phyloP scores from a whole-genome alignment of 2,113 vertebrate genomes.

The Erpornis zantholeuca region DNA sequence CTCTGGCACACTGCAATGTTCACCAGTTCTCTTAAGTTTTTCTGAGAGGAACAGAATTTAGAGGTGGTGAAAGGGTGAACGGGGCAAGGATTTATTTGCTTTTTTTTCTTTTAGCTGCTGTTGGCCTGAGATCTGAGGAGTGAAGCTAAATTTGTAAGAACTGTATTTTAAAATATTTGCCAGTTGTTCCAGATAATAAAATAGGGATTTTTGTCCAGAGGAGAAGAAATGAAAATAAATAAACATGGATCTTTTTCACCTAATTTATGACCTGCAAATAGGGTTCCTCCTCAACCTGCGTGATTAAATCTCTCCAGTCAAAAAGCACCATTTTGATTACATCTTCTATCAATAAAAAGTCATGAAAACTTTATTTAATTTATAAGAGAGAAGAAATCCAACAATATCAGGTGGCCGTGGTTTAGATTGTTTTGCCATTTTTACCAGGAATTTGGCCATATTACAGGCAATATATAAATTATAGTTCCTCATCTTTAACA shows the following conservation, averaged over 20 bases:
- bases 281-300: background rate
- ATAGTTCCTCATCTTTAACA: background rate
- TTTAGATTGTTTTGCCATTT: background rate
- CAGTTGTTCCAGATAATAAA: slow-evolving; percentile 39
- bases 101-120: slow-evolving; percentile 13
- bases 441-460: background rate
- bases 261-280: slow-evolving; percentile 47
- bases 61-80: slow-evolving; percentile 39
- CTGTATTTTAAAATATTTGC: slow-evolving; percentile 29
- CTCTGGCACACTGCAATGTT: background rate
- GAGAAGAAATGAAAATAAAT: slow-evolving; percentile 44
- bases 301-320: slow-evolving; percentile 19
- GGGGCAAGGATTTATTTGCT: slow-evolving; percentile 26
- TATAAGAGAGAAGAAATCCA: background rate
- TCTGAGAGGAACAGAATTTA: slow-evolving; percentile 9
- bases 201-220: slow-evolving; percentile 1
- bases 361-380: background rate
- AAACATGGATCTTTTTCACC: slow-evolving; percentile 21
- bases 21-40: slow-evolving; percentile 13
- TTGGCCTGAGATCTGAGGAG: slow-evolving; percentile 37
- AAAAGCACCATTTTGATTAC: background rate
- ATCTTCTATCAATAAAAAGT: slow-evolving; percentile 24
- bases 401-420: background rate
- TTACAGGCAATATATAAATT: background rate
- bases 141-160: slow-evolving; percentile 19